Evolutionary conservation across 2,797 vertebrate species (phyloP).

Genomic region (Melanotaenia trifasciata): DNA sequence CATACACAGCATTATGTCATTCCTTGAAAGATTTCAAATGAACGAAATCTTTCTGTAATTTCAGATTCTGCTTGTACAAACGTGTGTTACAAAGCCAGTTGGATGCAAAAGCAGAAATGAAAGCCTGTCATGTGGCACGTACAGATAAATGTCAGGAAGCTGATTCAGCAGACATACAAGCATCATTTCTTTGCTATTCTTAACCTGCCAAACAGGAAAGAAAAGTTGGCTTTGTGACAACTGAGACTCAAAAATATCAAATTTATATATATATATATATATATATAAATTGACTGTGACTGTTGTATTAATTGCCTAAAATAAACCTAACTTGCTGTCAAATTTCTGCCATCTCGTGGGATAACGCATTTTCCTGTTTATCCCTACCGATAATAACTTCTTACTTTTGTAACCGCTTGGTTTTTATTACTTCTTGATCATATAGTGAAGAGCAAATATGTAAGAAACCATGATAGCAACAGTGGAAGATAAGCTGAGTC

Average conservation of each 20-base stretch:
- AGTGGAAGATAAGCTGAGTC: background rate
- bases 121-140: conserved; percentile 67
- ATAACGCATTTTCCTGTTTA: too few relatives aligned
- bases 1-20: background rate
- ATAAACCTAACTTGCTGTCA: too few relatives aligned
- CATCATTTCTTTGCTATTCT: conserved; percentile 46
- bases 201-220: conserved; percentile 19
- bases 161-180: conserved; percentile 62
- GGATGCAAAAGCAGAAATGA: conserved; percentile 74
- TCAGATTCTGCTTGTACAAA: background rate
- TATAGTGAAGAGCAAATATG: background rate
- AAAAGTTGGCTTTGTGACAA: conserved; percentile 5
- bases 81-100: conserved; percentile 20
- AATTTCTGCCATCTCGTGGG: too few relatives aligned
- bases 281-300: background rate
- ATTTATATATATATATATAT: background rate
- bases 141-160: conserved; percentile 65
- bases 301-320: background rate
- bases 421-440: background rate
- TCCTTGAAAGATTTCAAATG: conserved; percentile 38
- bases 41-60: background rate
- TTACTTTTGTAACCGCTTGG: background rate
- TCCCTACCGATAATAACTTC: background rate
- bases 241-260: background rate
- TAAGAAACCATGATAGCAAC: background rate